Evolutionary conservation across 2,888 invertebrate genomes (phyloP), one percentile per base, ranked within the genome.

Genomic region (Orthosia incerta): DNA sequence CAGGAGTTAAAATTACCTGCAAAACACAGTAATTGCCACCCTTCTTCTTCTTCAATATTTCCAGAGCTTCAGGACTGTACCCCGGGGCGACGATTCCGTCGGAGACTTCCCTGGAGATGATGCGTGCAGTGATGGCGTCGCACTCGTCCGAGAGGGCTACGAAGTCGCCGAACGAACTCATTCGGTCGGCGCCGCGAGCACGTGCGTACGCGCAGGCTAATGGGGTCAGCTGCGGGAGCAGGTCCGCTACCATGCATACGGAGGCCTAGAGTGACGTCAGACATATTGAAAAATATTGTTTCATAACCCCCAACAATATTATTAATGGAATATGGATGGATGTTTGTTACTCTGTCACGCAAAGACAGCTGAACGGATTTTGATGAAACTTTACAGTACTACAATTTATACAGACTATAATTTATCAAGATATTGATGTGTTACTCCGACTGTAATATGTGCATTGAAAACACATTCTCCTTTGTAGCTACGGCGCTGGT

Each of bases 101-200:
- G 0, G 99, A 99, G 0, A 99, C 99, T 96, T 99, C 98, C 26
- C 98, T 97, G 0, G 99, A 98, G 76, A 99, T 99, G 71, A 99
- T 98, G 91, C 97, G 97, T 0, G 99, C 99, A 0, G 99, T 99
- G 77, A 97, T 91, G 64, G 97, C 97, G 94, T 99, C 99, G 91
- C 99, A 99, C 0, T 96, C 94, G 92, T 99, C 99, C 0, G 99
- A 99, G 0, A 99, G 93, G 0, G 99, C 99, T 51, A 99, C 97
- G 93, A 99, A 99, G 95, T 99, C 99, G 0, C 99, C 99, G 94
- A 99, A 99, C 0, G 99, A 99, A 13, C 99, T 99, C 99, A 99
- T 99, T 69, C 99, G 97, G 95, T 99, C 99, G 20, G 99, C 99
- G 65, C 99, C 99, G 91, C 99, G 97, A 0, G 99, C 99, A 74